Evolutionary conservation across 2,797 vertebrate genomes (phyloP).

Genomic region (Galago senegalensis): DNA sequence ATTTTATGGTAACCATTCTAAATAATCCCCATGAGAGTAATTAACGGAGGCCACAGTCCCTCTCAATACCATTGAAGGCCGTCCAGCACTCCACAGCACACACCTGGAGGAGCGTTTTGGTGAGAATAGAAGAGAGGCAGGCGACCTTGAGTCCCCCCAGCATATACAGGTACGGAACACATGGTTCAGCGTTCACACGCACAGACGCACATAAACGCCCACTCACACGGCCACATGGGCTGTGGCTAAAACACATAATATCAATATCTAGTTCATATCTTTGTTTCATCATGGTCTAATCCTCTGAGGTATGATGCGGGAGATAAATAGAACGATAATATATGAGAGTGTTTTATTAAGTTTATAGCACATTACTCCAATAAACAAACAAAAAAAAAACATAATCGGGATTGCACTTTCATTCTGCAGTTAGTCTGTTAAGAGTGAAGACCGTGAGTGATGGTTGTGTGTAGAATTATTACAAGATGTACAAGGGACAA

Average conservation of each 20-base stretch:
- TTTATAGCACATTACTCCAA: background rate
- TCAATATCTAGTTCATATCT: background rate
- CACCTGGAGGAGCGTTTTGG: fast-evolving
- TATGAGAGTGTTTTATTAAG: background rate
- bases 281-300: background rate
- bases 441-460: background rate
- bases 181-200: fast-evolving
- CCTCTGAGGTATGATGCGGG: background rate
- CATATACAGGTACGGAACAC: background rate
- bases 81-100: background rate
- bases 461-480: background rate
- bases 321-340: background rate
- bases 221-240: background rate
- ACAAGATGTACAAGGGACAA: background rate
- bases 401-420: background rate
- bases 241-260: background rate
- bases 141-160: background rate
- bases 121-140: background rate
- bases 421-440: background rate
- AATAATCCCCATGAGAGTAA: background rate
- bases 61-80: background rate
- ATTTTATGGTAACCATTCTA: no score
- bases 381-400: background rate
- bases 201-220: fast-evolving
- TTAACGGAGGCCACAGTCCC: background rate